phyloP scores from a whole-genome alignment of 2,888 invertebrate species.

The Pristionchus mayeri region DNA sequence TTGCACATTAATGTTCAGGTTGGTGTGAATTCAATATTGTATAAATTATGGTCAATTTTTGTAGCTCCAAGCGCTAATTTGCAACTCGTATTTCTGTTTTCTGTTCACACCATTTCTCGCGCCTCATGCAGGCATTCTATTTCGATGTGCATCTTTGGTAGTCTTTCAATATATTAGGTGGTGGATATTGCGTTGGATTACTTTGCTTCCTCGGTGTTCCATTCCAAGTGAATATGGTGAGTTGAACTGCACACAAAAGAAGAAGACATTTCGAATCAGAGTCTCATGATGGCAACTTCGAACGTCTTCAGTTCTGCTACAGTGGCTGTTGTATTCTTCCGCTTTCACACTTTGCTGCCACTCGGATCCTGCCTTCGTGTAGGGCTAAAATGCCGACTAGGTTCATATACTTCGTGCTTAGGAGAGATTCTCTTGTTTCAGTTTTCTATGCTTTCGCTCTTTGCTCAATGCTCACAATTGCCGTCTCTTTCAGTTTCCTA shows the following conservation, averaged over 20 bases:
- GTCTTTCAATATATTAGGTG: too few species aligned
- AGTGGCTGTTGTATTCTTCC: slow-evolving; percentile 7
- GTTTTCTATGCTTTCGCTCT: too few species aligned
- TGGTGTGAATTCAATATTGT: too few species aligned
- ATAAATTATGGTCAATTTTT: not conserved
- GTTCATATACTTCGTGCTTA: too few species aligned
- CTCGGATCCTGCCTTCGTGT: too few species aligned
- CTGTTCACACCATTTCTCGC: not conserved
- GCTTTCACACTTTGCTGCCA: not conserved
- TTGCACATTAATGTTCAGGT: not conserved
- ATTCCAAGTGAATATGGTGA: not conserved
- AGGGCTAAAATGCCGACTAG: too few species aligned
- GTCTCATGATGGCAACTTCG: not conserved
- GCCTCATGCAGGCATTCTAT: not conserved
- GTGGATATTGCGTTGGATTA: slow-evolving; percentile 14
- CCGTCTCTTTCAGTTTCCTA: too few species aligned
- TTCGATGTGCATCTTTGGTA: too few species aligned
- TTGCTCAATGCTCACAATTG: too few species aligned
- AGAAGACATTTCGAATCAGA: too few species aligned
- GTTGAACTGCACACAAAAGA: too few species aligned
- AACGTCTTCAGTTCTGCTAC: not conserved
- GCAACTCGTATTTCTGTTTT: not conserved
- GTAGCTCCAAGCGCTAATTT: not conserved
- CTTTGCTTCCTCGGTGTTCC: not conserved
- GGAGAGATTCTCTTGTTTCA: too few species aligned